Base-by-base conservation (phyloP, 2,888 invertebrate species). In the Drosophila sordidula region DNA sequence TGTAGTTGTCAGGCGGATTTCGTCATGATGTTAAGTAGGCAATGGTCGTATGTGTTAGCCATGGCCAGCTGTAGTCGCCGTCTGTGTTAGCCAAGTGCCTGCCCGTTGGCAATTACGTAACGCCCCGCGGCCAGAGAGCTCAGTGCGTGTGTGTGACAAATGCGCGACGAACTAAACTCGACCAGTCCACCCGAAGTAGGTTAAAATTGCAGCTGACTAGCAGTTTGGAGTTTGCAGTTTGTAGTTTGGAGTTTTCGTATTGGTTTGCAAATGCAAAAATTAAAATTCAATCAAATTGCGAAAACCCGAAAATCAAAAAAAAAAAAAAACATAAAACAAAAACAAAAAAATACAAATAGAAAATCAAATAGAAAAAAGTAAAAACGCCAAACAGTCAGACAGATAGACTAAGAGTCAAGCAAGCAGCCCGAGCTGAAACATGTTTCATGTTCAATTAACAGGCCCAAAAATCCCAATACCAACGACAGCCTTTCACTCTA, bases 251-350 rank as follows among this genome's bases (percentile, higher is more conserved):
- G 58, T 79, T 73, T 83, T 70, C 65, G 65, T 58, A 79, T 71
- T 78, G 74, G 71, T 68, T 79, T 79, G 78, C 78, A 80, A 89
- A 84, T 75, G 77, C 72, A 70, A 76, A 87, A 82, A 89, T 79
- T 87, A 83, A 89, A 82, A 78, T 86, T 90, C 85, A 83, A 84
- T 87, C 78, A 90, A 86, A 87, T 90, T 89, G 89, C 90, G 88
- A 90, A 83, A 83, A 89, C 75, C 50, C 62, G 38, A 44, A 56
- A 69, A 73, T 44, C 32, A 9, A 52, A n/a, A 54, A 49, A 55
- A 56, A 38, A 62, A 45, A 51, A 42, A 51, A 54, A n/a, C 2
- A 18, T 18, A 18, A n/a, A n/a, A n/a, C 2, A 18, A 1, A 18
- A 1, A 18, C 2, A 38, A 36, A 55, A 42, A 65, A 50, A 36